A percentile compares a stretch with the other conserved stretches of the same genome.
Evolutionary conservation across 2,113 vertebrate genomes (phyloP).

Genomic region (Henicopernis longicauda): DNA sequence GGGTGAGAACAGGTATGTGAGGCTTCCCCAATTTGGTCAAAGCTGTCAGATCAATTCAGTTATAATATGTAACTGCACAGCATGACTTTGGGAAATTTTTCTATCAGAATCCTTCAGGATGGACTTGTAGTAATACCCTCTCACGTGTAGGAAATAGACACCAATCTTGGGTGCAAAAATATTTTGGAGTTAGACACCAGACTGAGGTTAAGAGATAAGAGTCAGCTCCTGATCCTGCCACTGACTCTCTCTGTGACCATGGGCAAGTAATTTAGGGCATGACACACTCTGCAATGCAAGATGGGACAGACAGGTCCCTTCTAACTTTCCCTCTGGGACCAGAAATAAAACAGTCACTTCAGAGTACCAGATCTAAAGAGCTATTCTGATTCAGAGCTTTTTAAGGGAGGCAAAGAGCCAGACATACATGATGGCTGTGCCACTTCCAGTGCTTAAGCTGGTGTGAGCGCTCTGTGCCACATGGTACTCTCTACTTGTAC

Average conservation of each 20-base stretch:
- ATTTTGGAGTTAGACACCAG: neutral
- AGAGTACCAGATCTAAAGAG: neutral
- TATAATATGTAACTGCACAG: neutral
- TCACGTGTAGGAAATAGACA: neutral
- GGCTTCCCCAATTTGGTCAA: neutral
- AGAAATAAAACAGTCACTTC: neutral
- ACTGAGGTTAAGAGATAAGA: neutral
- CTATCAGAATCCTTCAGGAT: neutral
- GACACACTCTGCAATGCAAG: neutral
- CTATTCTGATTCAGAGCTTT: neutral
- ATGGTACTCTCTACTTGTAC: neutral
- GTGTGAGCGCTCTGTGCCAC: neutral
- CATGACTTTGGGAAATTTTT: neutral
- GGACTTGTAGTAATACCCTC: neutral
- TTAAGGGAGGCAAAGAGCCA: neutral
- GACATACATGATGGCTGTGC: neutral
- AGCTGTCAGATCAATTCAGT: neutral
- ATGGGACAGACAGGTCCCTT: neutral
- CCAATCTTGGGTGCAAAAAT: neutral
- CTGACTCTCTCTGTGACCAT: neutral
- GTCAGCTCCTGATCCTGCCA: neutral
- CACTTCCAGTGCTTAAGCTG: neutral
- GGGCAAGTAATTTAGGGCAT: neutral
- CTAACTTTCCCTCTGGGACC: neutral
- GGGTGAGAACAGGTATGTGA: accelerated